Evolutionary conservation across 2,113 vertebrate species (phyloP), one percentile per base, ranked within the genome.

Genomic region (Paratilapia polleni): DNA sequence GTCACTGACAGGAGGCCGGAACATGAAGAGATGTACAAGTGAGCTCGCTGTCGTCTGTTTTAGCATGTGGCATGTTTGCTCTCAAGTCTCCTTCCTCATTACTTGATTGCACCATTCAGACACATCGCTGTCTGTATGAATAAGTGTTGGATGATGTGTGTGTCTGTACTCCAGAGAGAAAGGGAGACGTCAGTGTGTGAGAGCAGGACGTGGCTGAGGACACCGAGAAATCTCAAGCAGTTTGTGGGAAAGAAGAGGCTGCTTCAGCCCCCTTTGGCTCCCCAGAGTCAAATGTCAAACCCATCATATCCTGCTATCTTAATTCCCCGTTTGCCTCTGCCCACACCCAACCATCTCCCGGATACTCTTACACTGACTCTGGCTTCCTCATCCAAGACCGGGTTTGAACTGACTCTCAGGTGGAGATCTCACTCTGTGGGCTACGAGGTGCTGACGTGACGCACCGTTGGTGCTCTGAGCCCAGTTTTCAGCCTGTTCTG

Each of bases 241-340:
- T 77, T 47, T 82, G 76, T 4, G 26, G 36, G 81, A 86, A 61
- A 83, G 24, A 59, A 59, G 70, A 88, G 79, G 74, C 60, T 22
- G 6, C 61, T 34, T 24, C 10, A 24, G 43, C 64, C 62, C 52
- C 22, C 20, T 54, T 28, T n/a, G 26, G 56, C 75, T 78, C 83
- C 84, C 61, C 38, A 19, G 85, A 79, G 85, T 82, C 60, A n/a
- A 75, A 88, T 79, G 62, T 89, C 90, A 78, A 49, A 62, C 73
- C 74, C 89, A 75, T 89, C 88, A 76, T 19, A 87, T 80, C 81
- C 87, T 80, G 63, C 85, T 61, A 31, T 88, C 89, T 91, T 85
- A 83, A 92, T 88, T 82, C 80, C 61, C 47, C 15, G 28, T 14
- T n/a, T 26, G 22, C 24, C 59, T 26, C 52, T 19, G 68, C 83